Percentiles rank a stretch among this genome's conserved stretches.
Evolutionary conservation across 2,888 invertebrate genomes (phyloP).

Genomic region (Metopia argyrocephala): DNA sequence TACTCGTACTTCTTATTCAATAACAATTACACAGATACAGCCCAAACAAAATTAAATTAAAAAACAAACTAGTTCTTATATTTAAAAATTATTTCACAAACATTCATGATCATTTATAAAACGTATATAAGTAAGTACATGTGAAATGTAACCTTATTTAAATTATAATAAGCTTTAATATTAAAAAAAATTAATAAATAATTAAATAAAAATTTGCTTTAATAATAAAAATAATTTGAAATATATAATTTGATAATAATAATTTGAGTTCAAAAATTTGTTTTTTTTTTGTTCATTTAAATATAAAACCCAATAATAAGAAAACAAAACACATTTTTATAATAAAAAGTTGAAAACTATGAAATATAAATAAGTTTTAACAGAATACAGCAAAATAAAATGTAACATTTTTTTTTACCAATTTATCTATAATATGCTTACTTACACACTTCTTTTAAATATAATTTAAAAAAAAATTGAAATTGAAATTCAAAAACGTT

Average conservation of each 20-base stretch:
- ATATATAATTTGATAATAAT: no score
- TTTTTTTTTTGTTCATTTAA: no score
- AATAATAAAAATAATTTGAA: conserved; percentile 22
- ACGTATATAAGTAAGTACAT: neutral
- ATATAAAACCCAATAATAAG: neutral
- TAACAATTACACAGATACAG: neutral
- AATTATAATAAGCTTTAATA: conserved; percentile 45
- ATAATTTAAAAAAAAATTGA: neutral
- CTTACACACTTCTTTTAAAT: neutral
- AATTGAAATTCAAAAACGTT: no score
- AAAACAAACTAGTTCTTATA: neutral
- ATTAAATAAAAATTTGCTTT: conserved; percentile 39
- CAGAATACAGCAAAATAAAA: conserved; percentile 38
- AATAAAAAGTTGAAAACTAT: conserved; percentile 11
- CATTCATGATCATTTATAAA: no score
- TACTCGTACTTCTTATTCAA: no score
- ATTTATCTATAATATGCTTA: conserved; percentile 24
- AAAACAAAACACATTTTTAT: neutral
- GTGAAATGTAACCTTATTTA: conserved; percentile 17
- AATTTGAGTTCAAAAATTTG: no score
- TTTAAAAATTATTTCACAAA: no score
- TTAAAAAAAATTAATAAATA: neutral
- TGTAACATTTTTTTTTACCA: conserved; percentile 48
- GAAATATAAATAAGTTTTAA: conserved; percentile 51
- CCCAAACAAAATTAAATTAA: neutral